A percentile compares a stretch with the other conserved stretches of the same genome.
Evolutionary conservation across 2,113 vertebrate species (phyloP).

Genomic region (Gambusia holbrooki): DNA sequence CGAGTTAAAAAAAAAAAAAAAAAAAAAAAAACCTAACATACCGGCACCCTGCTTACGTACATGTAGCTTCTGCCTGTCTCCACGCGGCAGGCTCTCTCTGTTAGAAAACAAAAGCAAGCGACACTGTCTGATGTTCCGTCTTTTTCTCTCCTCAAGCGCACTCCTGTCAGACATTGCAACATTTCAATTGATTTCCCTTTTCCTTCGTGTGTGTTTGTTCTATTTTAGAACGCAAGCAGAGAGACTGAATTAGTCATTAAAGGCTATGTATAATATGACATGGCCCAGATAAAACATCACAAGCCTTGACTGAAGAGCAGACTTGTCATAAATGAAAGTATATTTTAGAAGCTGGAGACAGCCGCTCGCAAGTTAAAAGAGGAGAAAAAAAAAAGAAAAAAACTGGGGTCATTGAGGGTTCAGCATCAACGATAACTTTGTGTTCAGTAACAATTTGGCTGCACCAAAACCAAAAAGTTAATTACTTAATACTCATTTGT

Average conservation of each 20-base stretch:
- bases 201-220: slow-evolving; percentile 57
- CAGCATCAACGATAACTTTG: slow-evolving; percentile 43
- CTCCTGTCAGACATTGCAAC: slow-evolving; percentile 76
- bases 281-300: slow-evolving; percentile 79
- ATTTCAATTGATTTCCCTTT: slow-evolving; percentile 77
- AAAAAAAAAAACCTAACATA: slow-evolving; percentile 78
- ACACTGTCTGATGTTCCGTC: slow-evolving; percentile 77
- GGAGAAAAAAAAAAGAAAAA: slow-evolving; percentile 14
- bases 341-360: slow-evolving; percentile 57
- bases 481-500: slow-evolving; percentile 1
- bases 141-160: slow-evolving; percentile 62
- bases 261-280: slow-evolving; percentile 69
- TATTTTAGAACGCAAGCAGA: slow-evolving; percentile 70
- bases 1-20: slow-evolving; percentile 71
- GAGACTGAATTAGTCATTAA: slow-evolving; percentile 78
- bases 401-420: slow-evolving; percentile 64
- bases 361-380: slow-evolving; percentile 29
- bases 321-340: slow-evolving; percentile 75
- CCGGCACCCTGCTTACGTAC: slow-evolving; percentile 74
- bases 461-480: slow-evolving; percentile 23
- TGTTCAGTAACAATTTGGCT: slow-evolving; percentile 46
- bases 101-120: slow-evolving; percentile 81
- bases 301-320: slow-evolving; percentile 59
- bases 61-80: slow-evolving; percentile 75
- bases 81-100: slow-evolving; percentile 47